Conservation (phyloP, 2,113 vertebrate genomes). For the Apeltes quadracus region DNA sequence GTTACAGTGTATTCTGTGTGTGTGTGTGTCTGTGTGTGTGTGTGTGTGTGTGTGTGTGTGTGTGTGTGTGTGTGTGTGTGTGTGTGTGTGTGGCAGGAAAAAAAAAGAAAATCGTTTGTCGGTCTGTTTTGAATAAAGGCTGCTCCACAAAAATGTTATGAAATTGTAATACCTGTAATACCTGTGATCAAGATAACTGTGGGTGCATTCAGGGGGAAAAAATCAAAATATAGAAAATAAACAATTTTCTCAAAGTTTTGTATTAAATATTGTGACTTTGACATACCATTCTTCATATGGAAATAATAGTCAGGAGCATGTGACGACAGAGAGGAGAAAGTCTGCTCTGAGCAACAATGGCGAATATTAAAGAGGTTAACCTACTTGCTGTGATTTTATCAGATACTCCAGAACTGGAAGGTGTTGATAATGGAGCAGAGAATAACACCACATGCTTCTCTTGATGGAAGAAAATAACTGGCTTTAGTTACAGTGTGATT, state of each 20-base stretch:
- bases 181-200: background rate
- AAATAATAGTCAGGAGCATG: background rate
- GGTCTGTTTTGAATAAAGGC: background rate
- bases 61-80: slow-evolving; percentile 17
- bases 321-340: background rate
- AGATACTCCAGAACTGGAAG: background rate
- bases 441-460: background rate
- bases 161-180: background rate
- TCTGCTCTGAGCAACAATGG: background rate
- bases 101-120: slow-evolving; percentile 16
- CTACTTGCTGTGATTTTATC: background rate
- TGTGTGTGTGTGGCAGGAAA: slow-evolving; percentile 14
- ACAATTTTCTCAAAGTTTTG: background rate
- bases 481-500: background rate
- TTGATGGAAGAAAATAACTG: background rate
- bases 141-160: background rate
- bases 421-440: background rate
- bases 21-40: slow-evolving; percentile 11
- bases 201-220: background rate
- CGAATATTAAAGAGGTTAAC: background rate
- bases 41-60: background rate
- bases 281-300: background rate
- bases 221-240: background rate
- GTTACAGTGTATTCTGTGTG: slow-evolving; percentile 23
- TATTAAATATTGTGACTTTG: background rate